These are phyloP conservation scores for Pachliopta kotzebuea DNA, from an alignment of 2,888 invertebrate genomes.

Conservation along the genomic window DNA sequence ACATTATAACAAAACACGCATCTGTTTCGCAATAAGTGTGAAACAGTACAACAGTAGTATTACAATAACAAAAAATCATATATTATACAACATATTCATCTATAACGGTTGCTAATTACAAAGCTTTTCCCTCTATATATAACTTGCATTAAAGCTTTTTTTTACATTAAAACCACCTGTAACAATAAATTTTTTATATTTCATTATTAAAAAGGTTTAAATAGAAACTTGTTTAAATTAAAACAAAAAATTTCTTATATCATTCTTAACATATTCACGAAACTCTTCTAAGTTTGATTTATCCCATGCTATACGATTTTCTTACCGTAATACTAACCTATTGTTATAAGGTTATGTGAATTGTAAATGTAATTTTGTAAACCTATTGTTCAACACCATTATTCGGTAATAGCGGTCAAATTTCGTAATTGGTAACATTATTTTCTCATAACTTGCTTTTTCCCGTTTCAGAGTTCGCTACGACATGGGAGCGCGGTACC, in stretches of 20 bases:
- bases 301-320: neutral
- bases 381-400: conserved; percentile 51
- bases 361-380: conserved; percentile 19
- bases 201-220: too few species aligned
- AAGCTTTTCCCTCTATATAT: neutral
- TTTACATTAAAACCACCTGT: neutral
- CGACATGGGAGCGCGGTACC: conserved; percentile 75
- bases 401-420: conserved; percentile 42
- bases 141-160: neutral
- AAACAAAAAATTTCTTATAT: neutral
- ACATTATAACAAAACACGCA: conserved; percentile 59
- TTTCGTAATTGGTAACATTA: conserved; percentile 51
- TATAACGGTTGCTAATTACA: neutral
- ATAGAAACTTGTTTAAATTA: too few species aligned
- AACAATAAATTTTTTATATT: too few species aligned
- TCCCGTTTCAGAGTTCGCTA: conserved; percentile 71
- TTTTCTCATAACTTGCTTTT: conserved; percentile 34
- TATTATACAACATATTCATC: too few species aligned
- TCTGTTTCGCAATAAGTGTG: conserved; percentile 41
- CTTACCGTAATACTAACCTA: conserved; percentile 12
- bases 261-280: neutral
- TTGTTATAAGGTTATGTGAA: conserved; percentile 18
- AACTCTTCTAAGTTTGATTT: neutral
- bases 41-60: neutral
- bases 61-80: neutral